A percentile compares a stretch with the other conserved stretches of the same genome.
Evolutionary conservation across 1,140 invertebrate genomes (phyloP).

Genomic region (Drosophila simulans): DNA sequence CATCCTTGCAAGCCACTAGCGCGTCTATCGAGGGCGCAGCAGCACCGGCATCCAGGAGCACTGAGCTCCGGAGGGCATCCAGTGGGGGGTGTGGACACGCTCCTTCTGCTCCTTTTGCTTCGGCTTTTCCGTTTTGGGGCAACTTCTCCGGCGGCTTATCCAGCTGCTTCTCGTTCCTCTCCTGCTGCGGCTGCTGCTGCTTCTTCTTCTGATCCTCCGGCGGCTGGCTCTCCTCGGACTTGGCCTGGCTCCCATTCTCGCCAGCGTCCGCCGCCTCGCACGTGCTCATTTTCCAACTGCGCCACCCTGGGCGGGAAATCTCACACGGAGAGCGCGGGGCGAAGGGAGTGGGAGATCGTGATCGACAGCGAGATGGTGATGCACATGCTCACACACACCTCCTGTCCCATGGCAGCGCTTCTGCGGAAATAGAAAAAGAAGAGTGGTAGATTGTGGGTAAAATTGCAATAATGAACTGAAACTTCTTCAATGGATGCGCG

Average conservation of each 20-base stretch:
- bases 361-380: constrained; percentile 27
- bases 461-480: background rate
- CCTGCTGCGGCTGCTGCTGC: background rate
- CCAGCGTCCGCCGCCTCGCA: constrained; percentile 51
- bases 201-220: constrained; percentile 30
- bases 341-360: constrained; percentile 14
- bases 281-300: constrained; percentile 66
- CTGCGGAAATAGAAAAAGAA: constrained; percentile 6
- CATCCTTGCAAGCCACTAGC: constrained; percentile 69
- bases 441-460: background rate
- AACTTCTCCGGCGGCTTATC: constrained; percentile 15
- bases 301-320: constrained; percentile 17
- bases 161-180: constrained; percentile 12
- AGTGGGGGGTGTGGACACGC: background rate
- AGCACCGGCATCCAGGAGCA: constrained; percentile 24
- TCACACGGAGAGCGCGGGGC: constrained; percentile 7
- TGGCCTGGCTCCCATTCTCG: constrained; percentile 25
- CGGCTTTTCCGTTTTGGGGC: constrained; percentile 9
- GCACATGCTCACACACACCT: constrained; percentile 56
- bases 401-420: constrained; percentile 54
- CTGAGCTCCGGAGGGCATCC: constrained; percentile 22
- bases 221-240: constrained; percentile 24
- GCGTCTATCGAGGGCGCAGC: constrained; percentile 60
- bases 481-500: background rate
- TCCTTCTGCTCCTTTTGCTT: background rate